Evolutionary conservation across 2,113 vertebrate genomes (phyloP), one percentile per base, ranked within the genome.

Genomic region (Ochotona princeps): DNA sequence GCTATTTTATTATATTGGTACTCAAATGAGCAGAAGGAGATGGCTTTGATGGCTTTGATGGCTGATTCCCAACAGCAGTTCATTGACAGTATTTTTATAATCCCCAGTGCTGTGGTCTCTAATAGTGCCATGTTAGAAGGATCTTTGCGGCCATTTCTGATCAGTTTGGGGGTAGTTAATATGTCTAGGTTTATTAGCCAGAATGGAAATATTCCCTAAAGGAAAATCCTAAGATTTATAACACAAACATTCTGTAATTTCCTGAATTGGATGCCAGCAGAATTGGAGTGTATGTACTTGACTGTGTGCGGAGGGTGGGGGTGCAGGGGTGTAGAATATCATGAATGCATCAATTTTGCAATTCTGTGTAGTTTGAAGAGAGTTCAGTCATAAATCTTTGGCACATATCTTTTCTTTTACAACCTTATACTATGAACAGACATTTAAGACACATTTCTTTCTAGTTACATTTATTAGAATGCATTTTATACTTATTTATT

Each of bases 11-110:
- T 38, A 67, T 78, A 51, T 3, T 70, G 20, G 26, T 47, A 2
- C 18, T 54, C 25, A 49, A 18, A 89, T 28, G 26, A 94, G 89
- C 51, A 85, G 83, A 91, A 95, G 66, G 57, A 91, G 38, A 54
- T 72, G 21, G 20, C 49, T 91, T 90, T 75, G 38, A 54, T 72
- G 21, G 20, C 49, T 91, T 90, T 75, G 35, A 75, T 73, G 87
- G 54, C 78, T 85, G 51, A 14, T 32, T 88, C 78, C 49, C 82
- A 85, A 78, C 13, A 70, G 60, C 8, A 85, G 26, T 57, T 85
- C 74, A 84, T 12, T 83, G 51, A n/a, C 13, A 67, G 23, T 79
- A 23, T 91, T 89, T 83, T 74, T 69, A 79, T 67, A 54, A 87
- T 90, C 76, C 72, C 35, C 30, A 18, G n/a, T 69, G 78, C 94